A percentile compares a stretch with the other conserved stretches of the same genome.
Conservation (phyloP, 2,888 invertebrate genomes). For the Cryptus armator region DNA sequence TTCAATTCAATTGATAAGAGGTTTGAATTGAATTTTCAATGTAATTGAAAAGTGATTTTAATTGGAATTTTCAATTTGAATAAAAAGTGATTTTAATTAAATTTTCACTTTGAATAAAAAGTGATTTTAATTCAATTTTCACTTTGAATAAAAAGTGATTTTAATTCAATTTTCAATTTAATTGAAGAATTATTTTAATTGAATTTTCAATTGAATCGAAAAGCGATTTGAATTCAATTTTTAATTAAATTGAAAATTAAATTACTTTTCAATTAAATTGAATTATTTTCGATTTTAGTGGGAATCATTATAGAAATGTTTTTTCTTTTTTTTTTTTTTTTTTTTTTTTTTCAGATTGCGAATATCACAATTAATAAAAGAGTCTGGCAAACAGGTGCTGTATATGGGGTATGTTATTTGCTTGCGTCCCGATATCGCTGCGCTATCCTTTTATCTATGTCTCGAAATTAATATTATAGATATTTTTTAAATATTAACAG, state of each 20-base stretch:
- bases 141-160: no score
- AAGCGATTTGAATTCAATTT: background rate
- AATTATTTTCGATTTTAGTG: background rate
- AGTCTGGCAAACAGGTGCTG: conserved; percentile 74
- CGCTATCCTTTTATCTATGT: background rate
- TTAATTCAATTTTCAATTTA: no score
- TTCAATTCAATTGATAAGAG: no score
- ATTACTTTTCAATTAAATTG: background rate
- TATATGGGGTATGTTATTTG: conserved; percentile 73
- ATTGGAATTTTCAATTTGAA: no score
- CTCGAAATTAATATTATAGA: background rate
- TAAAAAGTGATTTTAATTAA: no score
- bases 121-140: no score
- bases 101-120: no score
- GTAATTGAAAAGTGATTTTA: no score
- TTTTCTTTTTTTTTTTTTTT: conserved; percentile 16
- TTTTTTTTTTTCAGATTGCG: conserved; percentile 75
- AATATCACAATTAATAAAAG: conserved; percentile 80
- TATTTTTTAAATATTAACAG: conserved; percentile 66
- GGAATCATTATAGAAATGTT: no score
- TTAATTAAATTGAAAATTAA: background rate
- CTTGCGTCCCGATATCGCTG: conserved; percentile 13
- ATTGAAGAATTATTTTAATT: no score
- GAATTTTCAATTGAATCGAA: no score
- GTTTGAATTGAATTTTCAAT: no score